phyloP scores from a whole-genome alignment of 2,797 vertebrate species.

The Poecile montanus region DNA sequence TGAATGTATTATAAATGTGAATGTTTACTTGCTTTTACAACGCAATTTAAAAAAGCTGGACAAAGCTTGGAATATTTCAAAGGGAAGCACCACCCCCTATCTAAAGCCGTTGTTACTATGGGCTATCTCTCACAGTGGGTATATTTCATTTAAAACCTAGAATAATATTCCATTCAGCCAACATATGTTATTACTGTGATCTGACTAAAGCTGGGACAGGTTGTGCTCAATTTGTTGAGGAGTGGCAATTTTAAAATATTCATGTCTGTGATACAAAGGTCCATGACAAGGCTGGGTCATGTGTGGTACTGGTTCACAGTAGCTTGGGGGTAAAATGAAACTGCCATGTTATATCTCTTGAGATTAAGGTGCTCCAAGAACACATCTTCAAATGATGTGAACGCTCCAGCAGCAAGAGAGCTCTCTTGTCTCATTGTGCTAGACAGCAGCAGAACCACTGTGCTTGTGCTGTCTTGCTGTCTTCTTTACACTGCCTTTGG shows the following conservation, averaged over 20 bases:
- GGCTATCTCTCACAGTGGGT: neutral
- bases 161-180: neutral
- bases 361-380: neutral
- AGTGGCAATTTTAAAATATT: neutral
- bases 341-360: neutral
- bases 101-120: neutral
- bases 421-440: neutral
- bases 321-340: neutral
- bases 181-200: neutral
- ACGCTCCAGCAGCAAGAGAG: neutral
- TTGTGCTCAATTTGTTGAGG: neutral
- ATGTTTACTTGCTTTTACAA: neutral
- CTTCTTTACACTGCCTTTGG: neutral
- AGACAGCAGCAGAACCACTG: neutral
- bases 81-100: neutral
- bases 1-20: neutral
- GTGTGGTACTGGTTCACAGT: neutral
- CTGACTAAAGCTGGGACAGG: neutral
- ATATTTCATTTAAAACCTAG: neutral
- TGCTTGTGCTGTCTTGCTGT: neutral
- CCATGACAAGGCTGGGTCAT: neutral
- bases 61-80: neutral
- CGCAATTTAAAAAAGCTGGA: neutral
- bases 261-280: fast-evolving
- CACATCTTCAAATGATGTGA: neutral